Evolutionary conservation across 2,888 invertebrate genomes (phyloP).

Genomic region (Drosophila peninsularis): DNA sequence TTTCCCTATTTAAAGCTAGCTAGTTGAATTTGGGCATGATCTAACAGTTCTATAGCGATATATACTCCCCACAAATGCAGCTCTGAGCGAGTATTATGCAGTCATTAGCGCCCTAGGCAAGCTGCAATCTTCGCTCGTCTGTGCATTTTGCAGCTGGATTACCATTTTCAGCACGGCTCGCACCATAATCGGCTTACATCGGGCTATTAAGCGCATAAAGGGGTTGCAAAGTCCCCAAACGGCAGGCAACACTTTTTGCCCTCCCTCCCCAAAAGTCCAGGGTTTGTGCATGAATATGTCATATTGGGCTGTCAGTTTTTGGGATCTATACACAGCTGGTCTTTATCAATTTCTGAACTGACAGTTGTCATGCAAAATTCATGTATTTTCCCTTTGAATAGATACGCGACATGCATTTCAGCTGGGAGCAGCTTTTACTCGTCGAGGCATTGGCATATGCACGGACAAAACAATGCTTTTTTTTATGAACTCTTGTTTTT

Average conservation of each 20-base stretch:
- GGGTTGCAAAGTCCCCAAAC: not conserved
- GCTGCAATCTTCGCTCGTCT: not conserved
- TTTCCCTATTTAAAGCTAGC: too few species aligned
- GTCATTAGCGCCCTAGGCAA: not conserved
- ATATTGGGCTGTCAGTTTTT: not conserved
- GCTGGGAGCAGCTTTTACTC: not conserved
- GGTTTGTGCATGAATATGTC: not conserved
- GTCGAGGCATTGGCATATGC: too few species aligned
- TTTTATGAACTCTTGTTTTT: too few species aligned
- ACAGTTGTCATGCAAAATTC: conserved; percentile 8
- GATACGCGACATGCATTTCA: not conserved
- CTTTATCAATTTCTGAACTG: conserved; percentile 7
- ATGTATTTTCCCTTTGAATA: not conserved
- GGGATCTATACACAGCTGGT: not conserved
- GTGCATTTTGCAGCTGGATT: not conserved
- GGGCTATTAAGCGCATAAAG: conserved; percentile 2
- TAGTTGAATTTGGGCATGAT: too few species aligned
- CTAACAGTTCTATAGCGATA: too few species aligned
- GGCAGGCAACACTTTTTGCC: not conserved
- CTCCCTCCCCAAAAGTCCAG: too few species aligned
- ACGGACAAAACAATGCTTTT: not conserved
- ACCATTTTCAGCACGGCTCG: not conserved
- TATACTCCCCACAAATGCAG: not conserved
- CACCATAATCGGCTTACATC: conserved; percentile 9
- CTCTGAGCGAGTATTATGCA: not conserved